Conservation (phyloP, 2,113 vertebrate species). For the Alces alces region DNA sequence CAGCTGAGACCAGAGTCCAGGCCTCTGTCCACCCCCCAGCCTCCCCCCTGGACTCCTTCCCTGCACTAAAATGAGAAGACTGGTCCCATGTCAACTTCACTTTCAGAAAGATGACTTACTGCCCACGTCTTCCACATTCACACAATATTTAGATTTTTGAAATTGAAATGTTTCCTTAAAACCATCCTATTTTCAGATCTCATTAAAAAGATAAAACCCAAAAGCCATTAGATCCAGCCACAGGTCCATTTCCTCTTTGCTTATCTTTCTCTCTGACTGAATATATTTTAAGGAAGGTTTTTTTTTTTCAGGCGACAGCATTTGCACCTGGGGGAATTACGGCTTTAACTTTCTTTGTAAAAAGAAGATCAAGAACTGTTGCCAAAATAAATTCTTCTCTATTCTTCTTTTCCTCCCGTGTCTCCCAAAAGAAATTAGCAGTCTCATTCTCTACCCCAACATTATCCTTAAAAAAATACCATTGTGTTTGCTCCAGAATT, state of each 20-base stretch:
- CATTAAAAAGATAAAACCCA: background rate
- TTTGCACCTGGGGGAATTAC: conserved; percentile 70
- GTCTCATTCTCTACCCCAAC: background rate
- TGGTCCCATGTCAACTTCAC: rapidly evolving
- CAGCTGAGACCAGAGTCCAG: too few species aligned
- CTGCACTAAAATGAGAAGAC: too few species aligned
- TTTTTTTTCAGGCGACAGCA: background rate
- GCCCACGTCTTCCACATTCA: background rate
- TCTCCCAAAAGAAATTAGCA: conserved; percentile 60
- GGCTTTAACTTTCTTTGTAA: conserved; percentile 73
- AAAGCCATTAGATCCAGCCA: conserved; percentile 39
- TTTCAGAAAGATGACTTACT: background rate
- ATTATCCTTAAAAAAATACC: conserved; percentile 16
- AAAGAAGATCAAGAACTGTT: conserved; percentile 77
- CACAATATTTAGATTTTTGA: background rate
- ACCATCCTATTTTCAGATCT: background rate
- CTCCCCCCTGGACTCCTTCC: rapidly evolving
- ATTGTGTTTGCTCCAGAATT: background rate
- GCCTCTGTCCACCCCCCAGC: rapidly evolving
- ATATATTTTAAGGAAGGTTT: conserved; percentile 62
- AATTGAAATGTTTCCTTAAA: background rate
- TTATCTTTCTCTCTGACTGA: conserved; percentile 64
- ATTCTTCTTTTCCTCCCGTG: conserved; percentile 46
- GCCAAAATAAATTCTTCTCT: conserved; percentile 61
- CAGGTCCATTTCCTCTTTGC: conserved; percentile 58